Percentiles rank a stretch among this genome's conserved stretches.
Evolutionary conservation across 2,797 vertebrate species (phyloP).

Genomic region (Dipus sagitta): DNA sequence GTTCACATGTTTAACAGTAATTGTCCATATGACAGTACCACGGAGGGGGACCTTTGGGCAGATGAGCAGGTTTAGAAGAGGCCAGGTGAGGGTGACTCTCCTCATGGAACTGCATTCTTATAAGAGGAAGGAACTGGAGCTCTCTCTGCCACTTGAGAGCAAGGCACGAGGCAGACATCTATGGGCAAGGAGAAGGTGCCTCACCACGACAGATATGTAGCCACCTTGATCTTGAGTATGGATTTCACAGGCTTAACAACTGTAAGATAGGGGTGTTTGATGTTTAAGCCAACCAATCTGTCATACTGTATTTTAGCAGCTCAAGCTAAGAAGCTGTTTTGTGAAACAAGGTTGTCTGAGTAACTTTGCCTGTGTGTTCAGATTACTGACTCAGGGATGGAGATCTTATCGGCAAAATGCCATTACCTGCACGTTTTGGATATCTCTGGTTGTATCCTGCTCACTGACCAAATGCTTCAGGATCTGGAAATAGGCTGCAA

Average conservation of each 20-base stretch:
- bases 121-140: neutral
- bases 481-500: constrained; percentile 87
- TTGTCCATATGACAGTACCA: neutral
- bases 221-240: neutral
- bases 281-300: neutral
- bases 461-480: constrained; percentile 88
- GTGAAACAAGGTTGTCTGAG: neutral
- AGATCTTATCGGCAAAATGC: constrained; percentile 88
- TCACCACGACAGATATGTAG: neutral
- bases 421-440: constrained; percentile 90
- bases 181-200: neutral
- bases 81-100: neutral
- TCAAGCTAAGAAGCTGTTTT: neutral
- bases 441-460: constrained; percentile 89
- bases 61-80: neutral
- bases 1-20: neutral
- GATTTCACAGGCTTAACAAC: neutral
- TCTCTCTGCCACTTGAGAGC: neutral
- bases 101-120: neutral
- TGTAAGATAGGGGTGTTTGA: neutral
- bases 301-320: neutral
- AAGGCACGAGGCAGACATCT: neutral
- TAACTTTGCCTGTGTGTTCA: constrained; percentile 80
- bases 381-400: constrained; percentile 90
- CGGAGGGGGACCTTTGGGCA: neutral